Evolutionary conservation across 2,888 invertebrate species (phyloP), one percentile per base, ranked within the genome.

Genomic region (Phorcus lineatus): DNA sequence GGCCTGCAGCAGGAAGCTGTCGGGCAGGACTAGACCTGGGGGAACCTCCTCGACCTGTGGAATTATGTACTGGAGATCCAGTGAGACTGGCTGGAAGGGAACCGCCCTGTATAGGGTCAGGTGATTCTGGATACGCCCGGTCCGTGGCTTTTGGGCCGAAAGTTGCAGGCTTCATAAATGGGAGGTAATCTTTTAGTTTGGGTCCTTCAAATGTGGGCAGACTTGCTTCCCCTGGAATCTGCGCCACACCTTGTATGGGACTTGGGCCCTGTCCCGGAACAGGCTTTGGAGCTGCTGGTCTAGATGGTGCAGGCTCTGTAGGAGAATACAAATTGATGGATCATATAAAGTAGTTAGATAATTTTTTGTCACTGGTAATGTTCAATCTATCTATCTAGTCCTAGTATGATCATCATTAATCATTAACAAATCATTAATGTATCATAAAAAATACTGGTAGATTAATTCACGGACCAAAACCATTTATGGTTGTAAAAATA

Each of bases 141-240:
- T 80, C 85, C 55, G 55, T 83, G 11, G 74, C 24, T 66, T 87
- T 88, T 77, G 88, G 90, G 7, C 92, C 93, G 88, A 92, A 92
- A 28, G 91, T 91, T 75, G 88, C 88, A 36, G 93, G 92, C 85
- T 96, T 96, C 95, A 96, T 95, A 80, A 95, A 95, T 0, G 97
- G 96, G 78, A 98, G 93, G 92, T 96, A 98, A 93, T 98, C 98
- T 91, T 97, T 97, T 53, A 98, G 94, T 91, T 97, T 98, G 22
- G 96, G 95, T 0, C 95, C 91, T 81, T 91, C 91, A 86, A 90
- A 90, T 31, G 86, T 85, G 40, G 87, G 84, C 16, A 86, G 78
- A 11, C 84, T 16, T 4, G 77, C 55, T 54, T 52, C 36, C 4
- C 40, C 74, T 17, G 80, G 28, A n/a, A 55, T 55, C 16, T 36